Percentiles rank a stretch among this genome's conserved stretches.
Evolutionary conservation across 1,140 invertebrate species (phyloP).

Genomic region (Zophobas morio): DNA sequence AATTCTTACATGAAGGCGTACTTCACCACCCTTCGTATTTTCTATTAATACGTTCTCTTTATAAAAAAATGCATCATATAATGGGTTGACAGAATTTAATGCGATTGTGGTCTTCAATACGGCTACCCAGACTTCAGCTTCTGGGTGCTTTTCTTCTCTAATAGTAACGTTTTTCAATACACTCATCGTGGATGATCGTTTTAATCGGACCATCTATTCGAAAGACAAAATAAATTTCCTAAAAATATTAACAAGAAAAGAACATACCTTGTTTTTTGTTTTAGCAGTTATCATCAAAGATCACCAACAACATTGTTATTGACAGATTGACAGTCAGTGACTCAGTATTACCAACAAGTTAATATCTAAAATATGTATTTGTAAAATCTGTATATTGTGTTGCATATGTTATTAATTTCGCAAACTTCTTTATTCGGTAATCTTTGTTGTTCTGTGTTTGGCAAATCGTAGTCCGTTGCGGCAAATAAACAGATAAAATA

Average conservation of each 20-base stretch:
- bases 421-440: not conserved
- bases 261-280: not conserved
- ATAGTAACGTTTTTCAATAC: slow-evolving; percentile 4
- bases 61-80: slow-evolving; percentile 22
- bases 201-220: slow-evolving; percentile 31
- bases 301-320: not conserved
- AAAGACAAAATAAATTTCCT: slow-evolving; percentile 24
- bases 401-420: not conserved
- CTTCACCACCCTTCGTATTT: slow-evolving; percentile 10
- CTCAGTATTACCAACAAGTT: not conserved
- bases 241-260: no score
- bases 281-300: slow-evolving; percentile 10
- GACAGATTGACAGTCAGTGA: not conserved
- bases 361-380: not conserved
- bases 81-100: slow-evolving; percentile 22
- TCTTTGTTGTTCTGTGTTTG: slow-evolving; percentile 1
- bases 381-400: no score
- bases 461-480: not conserved
- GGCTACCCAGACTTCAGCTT: slow-evolving; percentile 14
- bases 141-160: slow-evolving; percentile 7
- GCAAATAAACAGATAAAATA: slow-evolving; percentile 3
- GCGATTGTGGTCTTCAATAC: slow-evolving; percentile 11
- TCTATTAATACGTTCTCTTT: slow-evolving; percentile 31
- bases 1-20: slow-evolving; percentile 10
- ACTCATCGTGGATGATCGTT: slow-evolving; percentile 21